These are phyloP conservation scores for Tragelaphus imberbis DNA, from an alignment of 2,113 vertebrate genomes.

Conservation along the genomic window DNA sequence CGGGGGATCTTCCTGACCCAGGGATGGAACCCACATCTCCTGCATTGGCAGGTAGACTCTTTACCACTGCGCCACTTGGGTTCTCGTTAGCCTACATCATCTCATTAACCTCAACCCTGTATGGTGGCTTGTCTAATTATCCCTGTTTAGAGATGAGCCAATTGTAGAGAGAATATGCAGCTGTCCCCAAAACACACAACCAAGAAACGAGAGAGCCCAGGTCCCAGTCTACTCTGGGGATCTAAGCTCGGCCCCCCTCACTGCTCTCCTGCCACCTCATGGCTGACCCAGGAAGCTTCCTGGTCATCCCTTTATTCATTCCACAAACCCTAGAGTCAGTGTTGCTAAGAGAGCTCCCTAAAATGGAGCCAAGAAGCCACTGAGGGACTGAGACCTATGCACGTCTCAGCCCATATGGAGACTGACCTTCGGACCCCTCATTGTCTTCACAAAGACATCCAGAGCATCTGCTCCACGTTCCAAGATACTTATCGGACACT, in stretches of 20 bases:
- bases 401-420: neutral
- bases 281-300: neutral
- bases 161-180: neutral
- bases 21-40: neutral
- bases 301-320: neutral
- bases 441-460: neutral
- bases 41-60: neutral
- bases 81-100: rapidly evolving
- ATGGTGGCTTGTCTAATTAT: neutral
- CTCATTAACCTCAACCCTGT: neutral
- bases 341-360: neutral
- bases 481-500: neutral
- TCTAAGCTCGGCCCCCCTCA: rapidly evolving
- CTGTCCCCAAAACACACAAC: neutral
- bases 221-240: neutral
- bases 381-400: neutral
- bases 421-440: neutral
- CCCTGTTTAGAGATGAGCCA: neutral
- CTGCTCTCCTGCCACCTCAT: neutral
- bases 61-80: neutral
- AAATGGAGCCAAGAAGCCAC: neutral
- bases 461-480: neutral
- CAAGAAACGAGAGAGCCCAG: neutral
- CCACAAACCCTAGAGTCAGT: neutral
- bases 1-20: neutral